Percentiles rank a stretch among this genome's conserved stretches.
Conservation (phyloP, 2,113 vertebrate genomes). For the Perognathus longimembris region DNA sequence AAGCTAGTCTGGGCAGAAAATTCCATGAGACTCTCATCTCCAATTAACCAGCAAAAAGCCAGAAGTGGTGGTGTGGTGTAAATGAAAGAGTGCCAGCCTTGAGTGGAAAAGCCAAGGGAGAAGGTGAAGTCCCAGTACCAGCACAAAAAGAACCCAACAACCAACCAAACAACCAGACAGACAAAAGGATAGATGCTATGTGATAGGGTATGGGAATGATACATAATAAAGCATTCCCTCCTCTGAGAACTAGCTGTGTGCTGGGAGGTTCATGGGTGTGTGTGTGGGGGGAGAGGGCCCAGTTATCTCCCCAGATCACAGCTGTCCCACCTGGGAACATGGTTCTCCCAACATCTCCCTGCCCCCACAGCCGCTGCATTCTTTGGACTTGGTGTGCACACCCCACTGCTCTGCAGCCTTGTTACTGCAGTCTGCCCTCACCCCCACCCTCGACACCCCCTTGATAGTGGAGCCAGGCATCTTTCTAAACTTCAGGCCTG, state of each 20-base stretch:
- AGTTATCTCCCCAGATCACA: not conserved
- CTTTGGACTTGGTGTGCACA: not conserved
- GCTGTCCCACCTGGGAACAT: not conserved
- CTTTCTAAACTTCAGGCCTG: not conserved
- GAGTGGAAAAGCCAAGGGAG: too few species aligned
- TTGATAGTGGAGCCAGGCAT: not conserved
- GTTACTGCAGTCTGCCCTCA: not conserved
- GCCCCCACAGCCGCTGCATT: not conserved
- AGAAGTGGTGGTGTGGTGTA: too few species aligned
- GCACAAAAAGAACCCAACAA: too few species aligned
- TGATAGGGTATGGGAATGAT: not conserved
- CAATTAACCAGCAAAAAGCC: too few species aligned
- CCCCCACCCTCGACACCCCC: not conserved
- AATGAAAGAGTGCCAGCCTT: too few species aligned
- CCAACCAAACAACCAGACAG: too few species aligned
- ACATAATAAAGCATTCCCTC: not conserved
- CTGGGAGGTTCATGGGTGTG: not conserved
- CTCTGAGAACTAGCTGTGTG: not conserved
- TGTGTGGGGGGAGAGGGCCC: not conserved
- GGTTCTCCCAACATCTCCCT: not conserved
- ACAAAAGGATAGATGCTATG: not conserved
- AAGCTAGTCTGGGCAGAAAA: too few species aligned
- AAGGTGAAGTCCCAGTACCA: too few species aligned
- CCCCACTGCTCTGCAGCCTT: not conserved
- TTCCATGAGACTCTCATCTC: too few species aligned